These are phyloP conservation scores for Trissonchulus sp. DNA, from an alignment of 2,888 invertebrate species.

Conservation along the genomic window DNA sequence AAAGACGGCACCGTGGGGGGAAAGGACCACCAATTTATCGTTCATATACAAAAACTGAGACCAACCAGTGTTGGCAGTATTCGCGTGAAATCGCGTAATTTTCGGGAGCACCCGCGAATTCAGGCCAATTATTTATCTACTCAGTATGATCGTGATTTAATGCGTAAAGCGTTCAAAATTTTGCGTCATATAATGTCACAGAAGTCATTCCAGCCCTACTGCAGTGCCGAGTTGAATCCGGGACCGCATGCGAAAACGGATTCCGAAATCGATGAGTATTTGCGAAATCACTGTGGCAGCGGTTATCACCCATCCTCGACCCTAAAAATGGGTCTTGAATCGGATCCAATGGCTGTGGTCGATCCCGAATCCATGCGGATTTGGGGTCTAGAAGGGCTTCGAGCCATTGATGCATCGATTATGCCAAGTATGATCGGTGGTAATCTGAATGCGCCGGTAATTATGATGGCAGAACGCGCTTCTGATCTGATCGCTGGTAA, in stretches of 20 bases:
- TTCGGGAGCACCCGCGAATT: constrained; percentile 71
- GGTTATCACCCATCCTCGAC: constrained; percentile 76
- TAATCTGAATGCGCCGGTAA: constrained; percentile 61
- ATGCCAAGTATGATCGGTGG: constrained; percentile 71
- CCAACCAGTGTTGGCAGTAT: constrained; percentile 78
- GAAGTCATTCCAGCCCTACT: constrained; percentile 45
- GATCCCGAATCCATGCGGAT: constrained; percentile 60
- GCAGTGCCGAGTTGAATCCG: constrained; percentile 45
- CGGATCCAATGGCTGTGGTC: constrained; percentile 62
- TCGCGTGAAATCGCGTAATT: constrained; percentile 68
- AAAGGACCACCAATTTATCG: no score
- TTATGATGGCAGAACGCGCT: constrained; percentile 58
- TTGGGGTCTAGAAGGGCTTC: constrained; percentile 62
- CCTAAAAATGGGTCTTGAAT: constrained; percentile 62
- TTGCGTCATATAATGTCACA: constrained; percentile 46
- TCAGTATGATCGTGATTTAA: constrained; percentile 57
- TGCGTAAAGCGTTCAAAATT: constrained; percentile 24
- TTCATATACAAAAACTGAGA: constrained; percentile 62
- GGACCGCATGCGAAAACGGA: constrained; percentile 36
- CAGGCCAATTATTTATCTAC: constrained; percentile 79
- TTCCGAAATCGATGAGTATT: constrained; percentile 45
- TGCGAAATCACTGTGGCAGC: constrained; percentile 54
- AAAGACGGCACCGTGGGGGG: no score
- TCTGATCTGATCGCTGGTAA: constrained; percentile 56
- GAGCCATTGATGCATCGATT: constrained; percentile 73